Evolutionary conservation across 1,140 invertebrate species (phyloP).

Genomic region (Eupeodes corollae): DNA sequence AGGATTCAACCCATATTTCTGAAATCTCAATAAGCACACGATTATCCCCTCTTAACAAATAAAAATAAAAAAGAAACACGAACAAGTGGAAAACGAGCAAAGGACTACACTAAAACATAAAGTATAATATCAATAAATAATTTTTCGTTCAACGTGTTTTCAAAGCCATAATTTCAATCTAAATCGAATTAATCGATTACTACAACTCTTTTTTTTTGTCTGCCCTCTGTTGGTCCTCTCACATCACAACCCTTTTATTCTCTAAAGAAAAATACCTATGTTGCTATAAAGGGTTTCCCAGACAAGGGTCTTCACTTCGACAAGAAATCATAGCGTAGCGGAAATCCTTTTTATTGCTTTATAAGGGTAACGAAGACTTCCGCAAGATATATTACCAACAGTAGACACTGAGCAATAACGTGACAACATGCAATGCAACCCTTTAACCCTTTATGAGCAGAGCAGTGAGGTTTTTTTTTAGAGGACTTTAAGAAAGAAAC

Average conservation of each 20-base stretch:
- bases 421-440: conserved; percentile 30
- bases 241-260: conserved; percentile 8
- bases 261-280: conserved; percentile 2
- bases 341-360: too few relatives aligned
- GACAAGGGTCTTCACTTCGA: conserved; percentile 11
- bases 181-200: conserved; percentile 38
- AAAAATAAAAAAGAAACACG: too few relatives aligned
- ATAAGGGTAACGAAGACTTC: conserved; percentile 26
- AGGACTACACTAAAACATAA: too few relatives aligned
- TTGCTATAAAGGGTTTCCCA: conserved; percentile 9
- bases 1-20: too few relatives aligned
- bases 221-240: conserved; percentile 31
- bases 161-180: conserved; percentile 34
- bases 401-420: conserved; percentile 17
- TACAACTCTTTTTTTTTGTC: conserved; percentile 29
- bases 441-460: too few relatives aligned
- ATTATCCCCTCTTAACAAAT: too few relatives aligned
- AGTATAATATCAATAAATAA: too few relatives aligned
- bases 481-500: too few relatives aligned
- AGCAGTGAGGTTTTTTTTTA: too few relatives aligned
- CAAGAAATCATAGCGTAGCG: too few relatives aligned
- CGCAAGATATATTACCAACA: background rate
- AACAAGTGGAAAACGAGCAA: too few relatives aligned
- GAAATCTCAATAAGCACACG: too few relatives aligned
- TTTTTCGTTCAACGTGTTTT: conserved; percentile 2